Evolutionary conservation across 2,113 vertebrate genomes (phyloP).

Genomic region (Illadopsis cleaveri): DNA sequence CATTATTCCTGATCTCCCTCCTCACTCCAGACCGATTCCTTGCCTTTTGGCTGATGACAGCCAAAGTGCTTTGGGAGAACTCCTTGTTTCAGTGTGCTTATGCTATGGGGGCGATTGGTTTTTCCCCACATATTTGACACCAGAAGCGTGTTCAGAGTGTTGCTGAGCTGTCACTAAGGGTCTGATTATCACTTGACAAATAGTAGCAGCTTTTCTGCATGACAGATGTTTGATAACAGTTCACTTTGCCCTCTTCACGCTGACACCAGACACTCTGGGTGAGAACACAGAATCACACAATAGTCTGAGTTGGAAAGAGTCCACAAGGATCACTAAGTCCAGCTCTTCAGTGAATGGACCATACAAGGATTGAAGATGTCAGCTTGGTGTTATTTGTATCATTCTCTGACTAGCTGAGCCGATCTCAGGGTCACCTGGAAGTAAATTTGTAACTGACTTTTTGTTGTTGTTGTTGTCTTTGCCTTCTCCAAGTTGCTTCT

Average conservation of each 20-base stretch:
- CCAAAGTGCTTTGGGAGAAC: background rate
- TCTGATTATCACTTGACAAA: background rate
- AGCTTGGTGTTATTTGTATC: background rate
- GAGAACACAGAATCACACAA: background rate
- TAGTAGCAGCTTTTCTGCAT: background rate
- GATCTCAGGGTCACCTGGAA: background rate
- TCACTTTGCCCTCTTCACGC: background rate
- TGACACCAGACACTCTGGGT: background rate
- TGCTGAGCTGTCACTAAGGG: background rate
- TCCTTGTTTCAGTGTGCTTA: too few species aligned
- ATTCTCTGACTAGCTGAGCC: background rate
- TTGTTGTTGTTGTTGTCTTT: background rate
- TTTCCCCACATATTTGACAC: background rate
- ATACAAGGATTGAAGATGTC: rapidly evolving
- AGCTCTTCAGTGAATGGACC: background rate
- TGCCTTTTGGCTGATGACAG: background rate
- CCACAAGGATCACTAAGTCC: background rate
- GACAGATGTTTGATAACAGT: background rate
- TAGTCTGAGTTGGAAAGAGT: background rate
- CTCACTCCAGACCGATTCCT: background rate
- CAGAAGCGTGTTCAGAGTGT: background rate
- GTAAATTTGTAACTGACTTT: background rate
- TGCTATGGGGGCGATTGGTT: too few species aligned
- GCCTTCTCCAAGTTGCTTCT: background rate
- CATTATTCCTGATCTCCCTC: background rate